Evolutionary conservation across 2,113 vertebrate species (phyloP), one percentile per base, ranked within the genome.

Genomic region (Oryzias celebensis): DNA sequence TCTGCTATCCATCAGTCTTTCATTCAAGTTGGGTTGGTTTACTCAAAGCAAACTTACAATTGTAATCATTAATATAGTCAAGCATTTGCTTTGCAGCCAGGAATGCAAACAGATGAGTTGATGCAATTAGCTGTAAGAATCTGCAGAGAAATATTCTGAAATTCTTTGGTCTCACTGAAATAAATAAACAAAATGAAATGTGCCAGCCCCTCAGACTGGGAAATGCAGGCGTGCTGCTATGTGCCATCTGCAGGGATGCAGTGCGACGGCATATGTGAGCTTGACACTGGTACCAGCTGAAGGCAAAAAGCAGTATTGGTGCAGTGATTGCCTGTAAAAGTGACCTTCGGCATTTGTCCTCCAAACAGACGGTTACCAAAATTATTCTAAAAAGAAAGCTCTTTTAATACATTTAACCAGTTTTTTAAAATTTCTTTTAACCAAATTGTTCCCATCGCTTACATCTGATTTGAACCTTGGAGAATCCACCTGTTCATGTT

Each of bases 1-100:
- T 80, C 42, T 53, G 61, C 50, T 49, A 66, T 57, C 58, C 50
- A 73, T 83, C 80, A 65, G 61, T 58, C 56, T 60, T 56, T 68
- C 43, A 59, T 71, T 73, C 48, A 54, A 58, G 67, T 41, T 2
- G 45, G 52, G 26, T 46, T 63, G 56, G 18, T 71, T 65, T 24
- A n/a, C 5, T 28, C 26, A 28, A 28, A 28, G 26, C 26, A 28
- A 28, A 4, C 26, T 28, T 28, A 28, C 26, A 28, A 6, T 1
- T 16, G n/a, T 16, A 55, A 17, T 23, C 49, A 51, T 44, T 52
- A 47, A 23, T 15, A 48, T n/a, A 26, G 47, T 57, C 23, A 44
- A 66, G 45, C 20, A 12, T 23, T 28, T 36, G 22, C 16, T 44
- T 45, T 50, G 14, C 26, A 16, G 47, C 10, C 36, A 48, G 16